Evolutionary conservation across 2,888 invertebrate genomes (phyloP), one percentile per base, ranked within the genome.

Genomic region (Cyclophora punctaria): DNA sequence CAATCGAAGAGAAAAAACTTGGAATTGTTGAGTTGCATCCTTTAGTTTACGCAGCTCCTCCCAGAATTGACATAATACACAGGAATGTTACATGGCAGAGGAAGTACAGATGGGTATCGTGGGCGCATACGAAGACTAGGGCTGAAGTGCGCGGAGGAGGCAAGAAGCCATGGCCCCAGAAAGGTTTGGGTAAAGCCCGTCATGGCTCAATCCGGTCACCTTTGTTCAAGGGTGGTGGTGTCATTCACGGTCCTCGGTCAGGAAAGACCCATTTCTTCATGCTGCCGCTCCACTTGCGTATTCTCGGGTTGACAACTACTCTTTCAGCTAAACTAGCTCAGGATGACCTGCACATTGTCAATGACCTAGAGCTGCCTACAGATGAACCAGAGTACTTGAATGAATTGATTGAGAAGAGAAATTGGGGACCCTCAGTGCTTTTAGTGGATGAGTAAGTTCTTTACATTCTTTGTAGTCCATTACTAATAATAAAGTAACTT

Each of bases 81-180:
- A 90, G 92, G 58, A 99, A 99, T 89, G 84, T 96, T 34, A 80
- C 86, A 48, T 98, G 98, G 98, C 98, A 98, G 75, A 84, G 67
- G 57, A 89, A 92, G 58, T 98, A 96, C 76, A 91, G 93, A 73
- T 93, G 89, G 85, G 95, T 98, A 78, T 93, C 94, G 64, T 96
- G 93, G 89, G 93, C 93, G 1, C 90, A 94, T 65, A 91, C 94
- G 2, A 94, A 95, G 75, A 92, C 93, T 0, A 89, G 96, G 50
- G 94, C 95, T 0, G 99, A 99, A 86, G 93, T 95, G 50, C 87
- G 92, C 46, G 98, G 98, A 41, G 96, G 98, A 48, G 97, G 97
- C 0, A 90, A 91, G 35, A 99, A 99, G 69, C 99, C 99, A 0
- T 98, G 98, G 98, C 96, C 96, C 0, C 99, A 99, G 75, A 99